Evolutionary conservation across 92 coral and sea anemone species (phyloP).

Genomic region (Micromussa lordhowensis): DNA sequence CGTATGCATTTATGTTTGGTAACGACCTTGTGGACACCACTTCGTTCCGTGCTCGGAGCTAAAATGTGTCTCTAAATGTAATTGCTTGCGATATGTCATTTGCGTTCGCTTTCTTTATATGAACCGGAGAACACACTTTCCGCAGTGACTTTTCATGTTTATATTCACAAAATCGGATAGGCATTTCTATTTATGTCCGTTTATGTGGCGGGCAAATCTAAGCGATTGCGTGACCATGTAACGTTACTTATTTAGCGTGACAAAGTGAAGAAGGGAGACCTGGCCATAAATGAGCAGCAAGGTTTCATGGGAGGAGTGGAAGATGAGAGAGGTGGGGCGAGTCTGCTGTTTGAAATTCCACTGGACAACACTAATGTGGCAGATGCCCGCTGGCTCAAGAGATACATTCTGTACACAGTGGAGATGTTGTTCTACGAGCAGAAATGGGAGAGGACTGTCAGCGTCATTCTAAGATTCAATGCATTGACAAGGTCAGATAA

Average conservation of each 20-base stretch:
- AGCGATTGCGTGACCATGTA: background rate
- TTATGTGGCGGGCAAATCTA: background rate
- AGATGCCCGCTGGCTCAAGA: constrained; percentile 92
- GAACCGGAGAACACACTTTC: too few relatives aligned
- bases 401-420: constrained; percentile 77
- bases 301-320: constrained; percentile 93
- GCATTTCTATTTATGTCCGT: background rate
- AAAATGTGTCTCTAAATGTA: too few relatives aligned
- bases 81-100: too few relatives aligned
- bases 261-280: constrained; percentile 82
- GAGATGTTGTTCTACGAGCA: constrained; percentile 90
- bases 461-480: constrained; percentile 85
- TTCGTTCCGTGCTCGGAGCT: too few relatives aligned
- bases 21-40: too few relatives aligned
- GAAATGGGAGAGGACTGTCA: constrained; percentile 93
- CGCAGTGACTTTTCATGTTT: too few relatives aligned
- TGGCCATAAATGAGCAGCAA: constrained; percentile 63
- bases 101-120: too few relatives aligned
- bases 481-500: constrained; percentile 82
- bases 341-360: constrained; percentile 85
- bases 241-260: constrained; percentile 51
- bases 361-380: constrained; percentile 78
- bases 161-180: background rate
- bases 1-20: too few relatives aligned
- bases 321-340: constrained; percentile 94